Base-by-base conservation (phyloP, 2,888 invertebrate genomes). In the Cynaeus angustus region DNA sequence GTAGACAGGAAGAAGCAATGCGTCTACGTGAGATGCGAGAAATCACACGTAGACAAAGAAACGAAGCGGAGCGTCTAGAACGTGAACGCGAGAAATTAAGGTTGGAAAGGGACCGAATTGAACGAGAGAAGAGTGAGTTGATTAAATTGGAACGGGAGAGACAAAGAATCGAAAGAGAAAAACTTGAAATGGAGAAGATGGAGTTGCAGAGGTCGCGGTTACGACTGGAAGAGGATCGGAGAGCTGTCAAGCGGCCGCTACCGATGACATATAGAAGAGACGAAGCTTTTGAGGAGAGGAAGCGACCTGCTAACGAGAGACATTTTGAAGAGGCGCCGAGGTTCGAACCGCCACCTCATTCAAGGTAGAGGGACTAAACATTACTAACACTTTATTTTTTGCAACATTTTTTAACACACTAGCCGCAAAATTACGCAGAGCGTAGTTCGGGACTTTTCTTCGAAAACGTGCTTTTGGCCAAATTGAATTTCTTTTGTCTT, bases 61-160 rank as follows among this genome's bases (percentile, higher is more conserved):
- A 93, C 81, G 96, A 97, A 86, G 94, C 95, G 37, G 89, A 92
- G 46, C 91, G 94, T 58, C 88, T 96, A 58, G 93, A 92, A 70
- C 88, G 94, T 55, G 95, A 96, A 83, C 88, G 94, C 21, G 93
- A 94, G 79, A 93, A 94, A 80, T 85, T 96, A 72, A 89, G 93
- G 48, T 86, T 94, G 9, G 97, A 97, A 85, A 89, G 95, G 14
- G 96, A 96, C 79, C 91, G 92, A 76, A 91, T 97, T 61, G 97
- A 97, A 82, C 90, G 94, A 1, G 96, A 96, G 82, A 94, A 94
- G 84, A 92, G 93, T 10, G 96, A 97, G 81, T 84, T 96, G 16
- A 86, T 96, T 74, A 90, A 94, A 58, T 83, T 96, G 73, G 95
- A 96, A 83, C 89, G 95, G 10, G 96, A 96, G 82, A 89, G 95